These are phyloP conservation scores for Troides oblongomaculatus DNA, from an alignment of 2,888 invertebrate genomes.

Conservation along the genomic window DNA sequence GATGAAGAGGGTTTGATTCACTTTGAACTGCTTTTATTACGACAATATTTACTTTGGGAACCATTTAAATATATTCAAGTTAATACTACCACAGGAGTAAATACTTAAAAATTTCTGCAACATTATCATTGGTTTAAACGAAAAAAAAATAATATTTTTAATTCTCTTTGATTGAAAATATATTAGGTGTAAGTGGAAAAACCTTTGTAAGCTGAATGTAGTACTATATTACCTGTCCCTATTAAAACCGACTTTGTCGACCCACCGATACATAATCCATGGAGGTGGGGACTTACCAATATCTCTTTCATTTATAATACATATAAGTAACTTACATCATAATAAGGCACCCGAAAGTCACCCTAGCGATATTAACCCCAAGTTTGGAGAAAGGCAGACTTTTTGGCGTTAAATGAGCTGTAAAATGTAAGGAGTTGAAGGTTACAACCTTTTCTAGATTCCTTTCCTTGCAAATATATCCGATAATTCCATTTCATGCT, in stretches of 20 bases:
- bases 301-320: constrained; percentile 32
- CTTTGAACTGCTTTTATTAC: constrained; percentile 36
- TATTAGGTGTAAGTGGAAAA: constrained; percentile 1
- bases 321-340: constrained; percentile 1
- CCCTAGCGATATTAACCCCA: constrained; percentile 18
- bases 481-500: no score
- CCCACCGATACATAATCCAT: constrained; percentile 29
- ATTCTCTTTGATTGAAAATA: background rate
- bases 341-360: constrained; percentile 13
- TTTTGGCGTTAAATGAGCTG: constrained; percentile 26
- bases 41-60: constrained; percentile 20
- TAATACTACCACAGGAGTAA: background rate
- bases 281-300: constrained; percentile 26
- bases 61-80: constrained; percentile 24
- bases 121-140: no score
- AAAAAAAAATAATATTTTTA: background rate
- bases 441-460: constrained; percentile 2
- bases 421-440: constrained; percentile 2
- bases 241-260: constrained; percentile 59
- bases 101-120: no score
- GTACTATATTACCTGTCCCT: constrained; percentile 68
- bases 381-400: constrained; percentile 15
- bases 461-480: constrained; percentile 2
- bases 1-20: constrained; percentile 40
- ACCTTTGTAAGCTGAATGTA: constrained; percentile 37